phyloP scores from a whole-genome alignment of 2,888 invertebrate species.

The Pristionchus fissidentatus region DNA sequence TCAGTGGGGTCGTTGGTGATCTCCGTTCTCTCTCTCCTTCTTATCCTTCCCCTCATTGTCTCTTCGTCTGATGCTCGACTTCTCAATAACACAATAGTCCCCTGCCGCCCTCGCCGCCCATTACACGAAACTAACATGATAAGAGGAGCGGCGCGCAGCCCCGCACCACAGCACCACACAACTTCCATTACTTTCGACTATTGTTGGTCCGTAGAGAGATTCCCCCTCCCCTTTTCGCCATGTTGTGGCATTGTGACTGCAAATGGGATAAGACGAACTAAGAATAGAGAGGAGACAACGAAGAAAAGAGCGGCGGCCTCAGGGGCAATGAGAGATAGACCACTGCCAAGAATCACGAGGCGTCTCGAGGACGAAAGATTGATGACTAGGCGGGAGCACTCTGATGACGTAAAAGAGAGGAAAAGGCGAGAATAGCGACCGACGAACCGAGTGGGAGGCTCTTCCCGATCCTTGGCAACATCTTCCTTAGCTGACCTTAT shows the following conservation, averaged over 20 bases:
- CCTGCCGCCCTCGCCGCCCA: conserved; percentile 17
- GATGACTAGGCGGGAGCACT: conserved; percentile 1
- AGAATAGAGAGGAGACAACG: conserved; percentile 7
- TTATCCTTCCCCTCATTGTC: neutral
- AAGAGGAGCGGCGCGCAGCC: neutral
- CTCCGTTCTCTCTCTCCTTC: too few relatives aligned
- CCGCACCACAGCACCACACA: neutral
- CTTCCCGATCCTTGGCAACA: too few relatives aligned
- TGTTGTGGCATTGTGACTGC: conserved; percentile 10
- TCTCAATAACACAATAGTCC: conserved; percentile 28
- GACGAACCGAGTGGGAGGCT: too few relatives aligned
- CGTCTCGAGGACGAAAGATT: neutral
- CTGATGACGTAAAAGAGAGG: too few relatives aligned
- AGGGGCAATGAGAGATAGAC: conserved; percentile 31
- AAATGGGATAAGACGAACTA: conserved; percentile 35
- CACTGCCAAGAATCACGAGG: conserved; percentile 18
- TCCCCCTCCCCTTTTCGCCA: neutral
- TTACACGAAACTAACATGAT: conserved; percentile 31
- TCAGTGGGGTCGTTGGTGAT: too few relatives aligned
- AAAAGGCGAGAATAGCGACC: too few relatives aligned
- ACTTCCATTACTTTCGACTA: neutral
- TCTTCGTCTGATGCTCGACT: neutral
- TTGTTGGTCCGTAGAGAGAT: neutral
- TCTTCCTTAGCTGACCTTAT: too few relatives aligned
- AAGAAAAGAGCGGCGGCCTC: neutral